phyloP scores from a whole-genome alignment of 2,888 invertebrate genomes.

The Strigamia crassipes region DNA sequence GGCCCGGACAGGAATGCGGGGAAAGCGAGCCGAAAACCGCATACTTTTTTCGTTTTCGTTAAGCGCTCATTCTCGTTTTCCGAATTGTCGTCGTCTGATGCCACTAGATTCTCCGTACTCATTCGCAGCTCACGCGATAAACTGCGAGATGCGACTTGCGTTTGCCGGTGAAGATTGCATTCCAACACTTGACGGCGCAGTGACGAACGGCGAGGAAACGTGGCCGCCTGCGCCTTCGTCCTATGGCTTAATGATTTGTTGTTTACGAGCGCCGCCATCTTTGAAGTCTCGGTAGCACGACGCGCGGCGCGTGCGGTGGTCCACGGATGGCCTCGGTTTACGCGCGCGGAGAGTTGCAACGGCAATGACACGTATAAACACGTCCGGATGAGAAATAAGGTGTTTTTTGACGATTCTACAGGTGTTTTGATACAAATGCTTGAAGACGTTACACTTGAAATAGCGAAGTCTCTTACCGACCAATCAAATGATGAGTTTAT shows the following conservation, averaged over 20 bases:
- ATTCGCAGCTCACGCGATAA: neutral
- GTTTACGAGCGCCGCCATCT: neutral
- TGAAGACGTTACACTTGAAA: neutral
- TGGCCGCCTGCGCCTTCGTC: neutral
- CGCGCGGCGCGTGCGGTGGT: neutral
- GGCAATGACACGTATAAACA: neutral
- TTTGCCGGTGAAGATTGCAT: neutral
- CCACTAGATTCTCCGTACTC: neutral
- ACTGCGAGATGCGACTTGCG: neutral
- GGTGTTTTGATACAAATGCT: neutral
- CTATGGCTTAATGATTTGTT: neutral
- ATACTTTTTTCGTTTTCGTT: neutral
- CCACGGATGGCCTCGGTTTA: neutral
- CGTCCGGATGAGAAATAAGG: neutral
- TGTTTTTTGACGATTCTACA: neutral
- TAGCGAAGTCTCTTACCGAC: neutral
- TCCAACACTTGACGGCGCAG: constrained; percentile 5
- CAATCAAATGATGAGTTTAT: neutral
- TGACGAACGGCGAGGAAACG: neutral
- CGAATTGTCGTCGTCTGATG: neutral
- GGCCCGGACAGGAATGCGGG: neutral
- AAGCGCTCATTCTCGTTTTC: neutral
- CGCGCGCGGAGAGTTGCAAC: neutral
- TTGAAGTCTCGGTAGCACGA: neutral
- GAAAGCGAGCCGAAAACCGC: neutral